These are phyloP conservation scores for Peromyscus eremicus DNA, from an alignment of 2,797 vertebrate species.

Conservation along the genomic window DNA sequence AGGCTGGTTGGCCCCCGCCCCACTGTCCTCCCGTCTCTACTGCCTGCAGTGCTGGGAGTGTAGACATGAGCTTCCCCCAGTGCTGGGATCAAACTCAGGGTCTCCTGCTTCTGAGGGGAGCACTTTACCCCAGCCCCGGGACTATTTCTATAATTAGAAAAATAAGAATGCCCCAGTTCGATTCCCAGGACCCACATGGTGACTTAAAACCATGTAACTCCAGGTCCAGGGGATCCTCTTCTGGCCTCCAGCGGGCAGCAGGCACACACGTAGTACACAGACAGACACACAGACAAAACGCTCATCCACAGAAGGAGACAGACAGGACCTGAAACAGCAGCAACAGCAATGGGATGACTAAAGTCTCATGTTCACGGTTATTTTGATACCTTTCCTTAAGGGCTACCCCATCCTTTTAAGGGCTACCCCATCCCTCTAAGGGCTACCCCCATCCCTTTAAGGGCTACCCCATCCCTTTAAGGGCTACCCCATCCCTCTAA, in stretches of 20 bases:
- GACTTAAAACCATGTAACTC: background rate
- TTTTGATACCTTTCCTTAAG: background rate
- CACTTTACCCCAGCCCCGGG: background rate
- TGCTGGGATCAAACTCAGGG: background rate
- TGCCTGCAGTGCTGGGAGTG: background rate
- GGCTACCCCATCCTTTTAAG: too few species aligned
- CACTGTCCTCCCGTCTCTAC: too few species aligned
- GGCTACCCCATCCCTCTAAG: too few species aligned
- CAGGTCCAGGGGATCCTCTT: background rate
- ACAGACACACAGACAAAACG: too few species aligned
- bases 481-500: too few species aligned
- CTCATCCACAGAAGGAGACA: background rate
- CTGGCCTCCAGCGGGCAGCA: too few species aligned
- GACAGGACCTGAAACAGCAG: background rate
- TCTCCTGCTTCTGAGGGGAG: background rate
- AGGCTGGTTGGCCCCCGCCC: too few species aligned
- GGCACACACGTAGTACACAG: too few species aligned
- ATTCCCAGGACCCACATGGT: background rate
- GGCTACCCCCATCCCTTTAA: too few species aligned
- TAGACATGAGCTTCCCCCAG: background rate
- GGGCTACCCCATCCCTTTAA: too few species aligned
- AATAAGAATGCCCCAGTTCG: background rate
- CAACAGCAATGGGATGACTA: background rate
- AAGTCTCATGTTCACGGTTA: background rate
- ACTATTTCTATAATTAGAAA: constrained; percentile 36